Percentiles rank a stretch among this genome's conserved stretches.
Evolutionary conservation across 2,888 invertebrate genomes (phyloP).

Genomic region (Machimus rusticus): DNA sequence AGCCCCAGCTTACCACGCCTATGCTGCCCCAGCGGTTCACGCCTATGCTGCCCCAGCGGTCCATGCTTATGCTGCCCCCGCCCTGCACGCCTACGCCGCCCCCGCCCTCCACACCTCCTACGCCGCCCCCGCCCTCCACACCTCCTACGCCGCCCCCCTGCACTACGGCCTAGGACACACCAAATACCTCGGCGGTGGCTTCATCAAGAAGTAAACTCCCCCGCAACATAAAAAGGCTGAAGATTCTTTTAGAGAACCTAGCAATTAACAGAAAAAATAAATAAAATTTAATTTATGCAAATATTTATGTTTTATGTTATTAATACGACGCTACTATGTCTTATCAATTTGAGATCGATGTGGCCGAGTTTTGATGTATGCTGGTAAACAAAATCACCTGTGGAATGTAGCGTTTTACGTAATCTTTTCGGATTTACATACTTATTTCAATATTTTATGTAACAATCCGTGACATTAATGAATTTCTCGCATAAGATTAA

Average conservation of each 20-base stretch:
- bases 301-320: not conserved
- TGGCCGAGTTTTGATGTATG: not conserved
- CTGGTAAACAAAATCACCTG: not conserved
- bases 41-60: not conserved
- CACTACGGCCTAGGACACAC: not conserved
- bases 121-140: not conserved
- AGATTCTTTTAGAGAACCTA: not conserved
- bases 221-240: not conserved
- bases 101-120: not conserved
- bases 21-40: not conserved
- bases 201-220: not conserved
- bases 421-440: not conserved
- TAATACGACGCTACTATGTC: not conserved
- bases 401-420: not conserved
- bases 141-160: not conserved
- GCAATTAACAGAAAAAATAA: not conserved
- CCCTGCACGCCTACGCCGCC: not conserved
- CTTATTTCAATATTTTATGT: not conserved
- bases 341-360: not conserved
- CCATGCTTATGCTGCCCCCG: not conserved
- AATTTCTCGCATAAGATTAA: not conserved
- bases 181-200: not conserved
- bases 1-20: not conserved
- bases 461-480: not conserved
- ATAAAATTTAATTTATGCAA: not conserved